Conservation (phyloP, 2,888 invertebrate genomes). For the Thalpophila matura region DNA sequence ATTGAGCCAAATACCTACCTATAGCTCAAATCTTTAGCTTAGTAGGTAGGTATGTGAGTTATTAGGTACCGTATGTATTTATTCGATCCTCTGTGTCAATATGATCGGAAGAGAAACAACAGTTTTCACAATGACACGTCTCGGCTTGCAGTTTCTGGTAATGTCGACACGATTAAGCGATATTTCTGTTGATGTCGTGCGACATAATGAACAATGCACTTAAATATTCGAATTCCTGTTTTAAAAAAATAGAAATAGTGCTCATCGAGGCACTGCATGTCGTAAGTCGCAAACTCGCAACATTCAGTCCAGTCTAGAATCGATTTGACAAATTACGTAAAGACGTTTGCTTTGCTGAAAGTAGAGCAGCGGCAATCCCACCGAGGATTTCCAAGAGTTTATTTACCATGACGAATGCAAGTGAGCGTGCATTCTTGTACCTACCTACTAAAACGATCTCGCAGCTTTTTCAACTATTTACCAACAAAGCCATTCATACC, state of each 20-base stretch:
- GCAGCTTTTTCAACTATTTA: conserved; percentile 59
- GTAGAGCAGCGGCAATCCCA: conserved; percentile 71
- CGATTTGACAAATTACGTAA: conserved; percentile 77
- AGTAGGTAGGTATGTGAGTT: too few species aligned
- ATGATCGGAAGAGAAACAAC: conserved; percentile 30
- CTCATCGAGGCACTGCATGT: conserved; percentile 51
- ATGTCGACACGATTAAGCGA: conserved; percentile 28
- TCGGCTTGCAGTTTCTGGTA: conserved; percentile 34
- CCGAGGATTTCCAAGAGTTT: conserved; percentile 67
- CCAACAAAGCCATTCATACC: conserved; percentile 58
- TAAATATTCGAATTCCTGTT: conserved; percentile 29
- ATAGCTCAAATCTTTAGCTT: conserved; percentile 7
- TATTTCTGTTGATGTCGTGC: conserved; percentile 24
- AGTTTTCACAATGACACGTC: conserved; percentile 28
- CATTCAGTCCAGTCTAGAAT: conserved; percentile 61
- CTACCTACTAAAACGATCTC: conserved; percentile 58
- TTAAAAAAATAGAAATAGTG: conserved; percentile 47
- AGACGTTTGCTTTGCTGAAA: conserved; percentile 69
- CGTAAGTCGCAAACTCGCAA: too few species aligned
- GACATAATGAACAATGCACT: conserved; percentile 2
- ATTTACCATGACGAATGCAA: conserved; percentile 72
- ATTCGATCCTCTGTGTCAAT: conserved; percentile 33
- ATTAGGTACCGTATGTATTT: too few species aligned
- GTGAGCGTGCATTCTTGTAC: conserved; percentile 65
- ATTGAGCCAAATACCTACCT: conserved; percentile 2